Percentiles rank a stretch among this genome's conserved stretches.
Evolutionary conservation across 2,888 invertebrate genomes (phyloP).

Genomic region (Miltochrista miniata): DNA sequence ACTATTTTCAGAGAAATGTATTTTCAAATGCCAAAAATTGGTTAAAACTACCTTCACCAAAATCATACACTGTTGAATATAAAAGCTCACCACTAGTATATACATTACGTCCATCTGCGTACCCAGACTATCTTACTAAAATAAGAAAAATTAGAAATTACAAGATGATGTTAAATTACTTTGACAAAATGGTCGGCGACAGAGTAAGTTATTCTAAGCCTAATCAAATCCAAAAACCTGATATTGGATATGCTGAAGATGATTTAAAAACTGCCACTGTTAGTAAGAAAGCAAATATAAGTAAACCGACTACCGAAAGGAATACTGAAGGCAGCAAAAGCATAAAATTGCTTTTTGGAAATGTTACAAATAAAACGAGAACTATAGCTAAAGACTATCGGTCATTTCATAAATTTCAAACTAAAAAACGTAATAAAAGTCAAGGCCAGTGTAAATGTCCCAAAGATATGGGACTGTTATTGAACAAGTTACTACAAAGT

Average conservation of each 20-base stretch:
- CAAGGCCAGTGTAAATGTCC: constrained; percentile 51
- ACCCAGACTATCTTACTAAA: constrained; percentile 66
- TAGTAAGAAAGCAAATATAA: not conserved
- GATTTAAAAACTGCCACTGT: not conserved
- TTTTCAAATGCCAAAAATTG: constrained; percentile 50
- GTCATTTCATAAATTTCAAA: not conserved
- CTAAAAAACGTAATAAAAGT: not conserved
- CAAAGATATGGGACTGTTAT: constrained; percentile 39
- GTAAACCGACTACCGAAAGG: not conserved
- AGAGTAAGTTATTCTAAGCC: constrained; percentile 32
- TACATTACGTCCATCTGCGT: constrained; percentile 52
- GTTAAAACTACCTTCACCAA: constrained; percentile 51
- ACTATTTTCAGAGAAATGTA: constrained; percentile 46
- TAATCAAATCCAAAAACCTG: constrained; percentile 8
- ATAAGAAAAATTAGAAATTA: constrained; percentile 65
- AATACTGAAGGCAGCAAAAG: not conserved
- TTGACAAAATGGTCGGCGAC: constrained; percentile 66
- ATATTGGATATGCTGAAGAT: constrained; percentile 35
- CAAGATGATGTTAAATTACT: constrained; percentile 62
- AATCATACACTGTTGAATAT: constrained; percentile 52
- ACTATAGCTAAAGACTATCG: not conserved
- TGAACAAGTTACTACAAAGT: constrained; percentile 45
- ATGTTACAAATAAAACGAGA: not conserved
- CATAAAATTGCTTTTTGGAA: not conserved
- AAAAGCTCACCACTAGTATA: constrained; percentile 58